Evolutionary conservation across 2,888 invertebrate genomes (phyloP).

Genomic region (Epistrophe eligans): DNA sequence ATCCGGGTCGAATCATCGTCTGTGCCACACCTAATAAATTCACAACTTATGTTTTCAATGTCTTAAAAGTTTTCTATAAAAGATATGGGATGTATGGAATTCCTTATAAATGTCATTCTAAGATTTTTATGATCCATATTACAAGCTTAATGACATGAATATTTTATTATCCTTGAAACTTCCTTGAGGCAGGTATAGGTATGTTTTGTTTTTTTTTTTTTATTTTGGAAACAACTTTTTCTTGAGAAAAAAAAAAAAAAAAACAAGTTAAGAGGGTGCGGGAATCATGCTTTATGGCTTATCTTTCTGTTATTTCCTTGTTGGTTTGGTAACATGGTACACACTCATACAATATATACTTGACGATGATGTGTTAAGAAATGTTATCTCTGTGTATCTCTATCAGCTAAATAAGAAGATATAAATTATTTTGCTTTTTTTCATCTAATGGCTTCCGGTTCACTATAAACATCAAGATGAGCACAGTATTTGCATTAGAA

Average conservation of each 20-base stretch:
- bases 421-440: constrained; percentile 50
- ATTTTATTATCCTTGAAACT: constrained; percentile 66
- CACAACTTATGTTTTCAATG: constrained; percentile 16
- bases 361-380: constrained; percentile 40
- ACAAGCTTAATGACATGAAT: constrained; percentile 70
- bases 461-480: constrained; percentile 17
- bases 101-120: constrained; percentile 24
- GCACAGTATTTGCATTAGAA: constrained; percentile 24
- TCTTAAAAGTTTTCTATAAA: neutral
- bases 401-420: constrained; percentile 30
- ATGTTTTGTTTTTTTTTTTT: neutral
- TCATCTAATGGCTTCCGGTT: constrained; percentile 51
- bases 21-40: constrained; percentile 2
- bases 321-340: constrained; percentile 31
- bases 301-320: constrained; percentile 46
- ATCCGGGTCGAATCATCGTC: neutral
- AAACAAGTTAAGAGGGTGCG: constrained; percentile 9
- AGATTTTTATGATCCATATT: constrained; percentile 67
- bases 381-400: constrained; percentile 9
- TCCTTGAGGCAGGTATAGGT: constrained; percentile 3
- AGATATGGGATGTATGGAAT: neutral
- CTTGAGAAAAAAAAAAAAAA: neutral
- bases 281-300: constrained; percentile 62
- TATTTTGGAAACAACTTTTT: constrained; percentile 2
- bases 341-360: neutral